Evolutionary conservation across 2,888 invertebrate genomes (phyloP).

Genomic region (Stenichneumon culpator): DNA sequence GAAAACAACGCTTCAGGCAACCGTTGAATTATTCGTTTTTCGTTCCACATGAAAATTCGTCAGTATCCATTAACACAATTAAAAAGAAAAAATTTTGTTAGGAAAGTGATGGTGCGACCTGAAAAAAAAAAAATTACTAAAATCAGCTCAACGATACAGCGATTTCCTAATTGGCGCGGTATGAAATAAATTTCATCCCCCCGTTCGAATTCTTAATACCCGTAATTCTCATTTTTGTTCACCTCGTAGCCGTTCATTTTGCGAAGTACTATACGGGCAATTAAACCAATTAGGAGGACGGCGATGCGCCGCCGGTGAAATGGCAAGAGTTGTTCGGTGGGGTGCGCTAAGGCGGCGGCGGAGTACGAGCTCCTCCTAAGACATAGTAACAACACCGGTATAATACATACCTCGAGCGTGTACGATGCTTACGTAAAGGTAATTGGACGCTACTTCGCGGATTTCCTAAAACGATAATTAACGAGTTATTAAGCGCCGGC

Average conservation of each 20-base stretch:
- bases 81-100: neutral
- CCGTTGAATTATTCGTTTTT: neutral
- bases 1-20: neutral
- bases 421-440: slow-evolving; percentile 83
- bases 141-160: slow-evolving; percentile 42
- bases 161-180: slow-evolving; percentile 53
- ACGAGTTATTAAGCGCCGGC: slow-evolving; percentile 85
- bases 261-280: slow-evolving; percentile 78
- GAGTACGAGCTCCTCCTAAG: slow-evolving; percentile 35
- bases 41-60: neutral
- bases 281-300: slow-evolving; percentile 84
- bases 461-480: slow-evolving; percentile 86
- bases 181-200: slow-evolving; percentile 27
- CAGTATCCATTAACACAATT: neutral
- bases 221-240: slow-evolving; percentile 44
- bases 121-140: slow-evolving; percentile 29
- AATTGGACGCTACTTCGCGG: slow-evolving; percentile 82
- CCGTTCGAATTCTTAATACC: slow-evolving; percentile 35
- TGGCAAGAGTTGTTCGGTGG: slow-evolving; percentile 45
- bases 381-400: slow-evolving; percentile 31
- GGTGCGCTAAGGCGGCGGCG: slow-evolving; percentile 26
- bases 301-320: slow-evolving; percentile 60
- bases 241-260: slow-evolving; percentile 70
- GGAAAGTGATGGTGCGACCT: neutral
- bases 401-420: slow-evolving; percentile 76